Base-by-base conservation (phyloP, 2,113 vertebrate genomes). In the Nyctibius bracteatus region DNA sequence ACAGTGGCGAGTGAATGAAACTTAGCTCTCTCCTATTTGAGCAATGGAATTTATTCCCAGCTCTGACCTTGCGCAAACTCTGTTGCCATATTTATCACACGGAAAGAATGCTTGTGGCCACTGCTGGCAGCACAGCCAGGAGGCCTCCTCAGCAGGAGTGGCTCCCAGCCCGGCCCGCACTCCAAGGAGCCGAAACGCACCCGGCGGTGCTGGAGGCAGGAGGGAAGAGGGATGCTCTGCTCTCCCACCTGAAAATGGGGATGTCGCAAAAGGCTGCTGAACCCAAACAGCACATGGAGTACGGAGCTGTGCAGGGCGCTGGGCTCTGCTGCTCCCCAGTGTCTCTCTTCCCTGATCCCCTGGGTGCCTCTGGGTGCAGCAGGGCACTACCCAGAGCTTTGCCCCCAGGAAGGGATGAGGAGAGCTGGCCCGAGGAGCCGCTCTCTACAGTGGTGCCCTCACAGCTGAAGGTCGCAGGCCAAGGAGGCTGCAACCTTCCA, bases 21-120 rank as follows among this genome's bases (percentile, higher is more conserved):
- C 44, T 46, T 77, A 79, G 81, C 94, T 95, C 81, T 82, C 73
- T 96, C 94, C 95, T 95, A 94, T 96, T 94, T 79, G 95, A 97
- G 95, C 92, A 72, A 81, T 93, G 89, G 92, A 87, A 95, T 96
- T 92, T 80, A 94, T 95, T 94, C 84, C 86, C 52, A 51, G 86
- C 91, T 86, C 73, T 96, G 95, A 96, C 94, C 94, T 96, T 20
- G 62, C 49, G 73, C 94, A 94, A 97, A 92, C 95, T 81, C 89
- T 91, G 93, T 92, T 96, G 21, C 94, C 93, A 37, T 92, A 91
- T 97, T 95, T 97, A 96, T 94, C 89, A 6, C 84, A 86, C 4
- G 95, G 95, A 95, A 97, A 97, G 93, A 97, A 96, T 95, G 86
- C 94, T 57, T 18, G 8, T 0, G 3, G 74, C 41, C 4, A 4